phyloP scores from a whole-genome alignment of 2,113 vertebrate genomes.

The Dascyllus trimaculatus region DNA sequence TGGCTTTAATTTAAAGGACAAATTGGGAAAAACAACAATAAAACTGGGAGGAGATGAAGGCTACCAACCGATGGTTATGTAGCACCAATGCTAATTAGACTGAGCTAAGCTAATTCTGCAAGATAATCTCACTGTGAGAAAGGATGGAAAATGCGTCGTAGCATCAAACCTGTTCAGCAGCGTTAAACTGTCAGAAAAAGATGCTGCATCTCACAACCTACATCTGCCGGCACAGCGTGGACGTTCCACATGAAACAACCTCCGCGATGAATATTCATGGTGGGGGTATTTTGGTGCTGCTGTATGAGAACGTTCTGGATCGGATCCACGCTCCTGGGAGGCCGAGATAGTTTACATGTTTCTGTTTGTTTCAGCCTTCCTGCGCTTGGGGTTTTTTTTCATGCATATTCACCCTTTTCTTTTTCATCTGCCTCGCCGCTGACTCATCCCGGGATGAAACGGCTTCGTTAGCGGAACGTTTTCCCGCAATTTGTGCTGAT shows the following conservation, averaged over 20 bases:
- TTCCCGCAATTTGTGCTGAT: conserved; percentile 30
- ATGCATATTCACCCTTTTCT: not conserved
- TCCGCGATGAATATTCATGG: conserved; percentile 49
- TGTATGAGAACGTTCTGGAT: conserved; percentile 19
- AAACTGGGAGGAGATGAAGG: too few relatives aligned
- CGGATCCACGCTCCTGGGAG: conserved; percentile 30
- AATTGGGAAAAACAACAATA: too few relatives aligned
- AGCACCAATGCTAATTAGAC: not conserved
- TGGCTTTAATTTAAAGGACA: too few relatives aligned
- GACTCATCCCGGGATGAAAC: conserved; percentile 13
- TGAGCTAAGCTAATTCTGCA: not conserved
- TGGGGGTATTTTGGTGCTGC: conserved; percentile 12
- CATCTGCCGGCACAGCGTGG: not conserved
- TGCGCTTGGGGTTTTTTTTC: conserved; percentile 10
- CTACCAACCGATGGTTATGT: too few relatives aligned
- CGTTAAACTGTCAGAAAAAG: not conserved
- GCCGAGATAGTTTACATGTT: not conserved
- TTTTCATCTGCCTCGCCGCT: not conserved
- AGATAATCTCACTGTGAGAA: not conserved
- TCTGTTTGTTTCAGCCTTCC: not conserved
- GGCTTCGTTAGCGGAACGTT: not conserved
- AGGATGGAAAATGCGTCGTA: not conserved
- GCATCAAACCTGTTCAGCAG: too few relatives aligned
- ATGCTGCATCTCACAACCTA: not conserved
- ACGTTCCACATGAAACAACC: conserved; percentile 13